phyloP scores from a whole-genome alignment of 2,888 invertebrate species.

The Melangyna quadrimaculata region DNA sequence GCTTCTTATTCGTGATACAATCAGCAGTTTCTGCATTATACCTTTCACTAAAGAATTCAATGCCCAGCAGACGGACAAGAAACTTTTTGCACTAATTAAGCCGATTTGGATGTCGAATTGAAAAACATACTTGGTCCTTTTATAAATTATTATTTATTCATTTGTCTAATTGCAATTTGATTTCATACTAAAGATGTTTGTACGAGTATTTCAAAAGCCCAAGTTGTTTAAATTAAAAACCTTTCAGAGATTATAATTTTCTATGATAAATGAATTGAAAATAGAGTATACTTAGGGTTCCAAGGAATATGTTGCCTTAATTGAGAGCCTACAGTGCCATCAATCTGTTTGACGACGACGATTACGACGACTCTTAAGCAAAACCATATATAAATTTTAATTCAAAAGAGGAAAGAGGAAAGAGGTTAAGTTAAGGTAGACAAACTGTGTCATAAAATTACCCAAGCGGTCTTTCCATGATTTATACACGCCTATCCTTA shows the following conservation, averaged over 20 bases:
- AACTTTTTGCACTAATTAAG: background rate
- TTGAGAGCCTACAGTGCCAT: background rate
- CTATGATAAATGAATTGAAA: background rate
- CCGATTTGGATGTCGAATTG: background rate
- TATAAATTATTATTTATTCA: background rate
- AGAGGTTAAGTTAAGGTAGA: background rate
- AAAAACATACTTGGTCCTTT: background rate
- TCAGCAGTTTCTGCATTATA: background rate
- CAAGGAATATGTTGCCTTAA: background rate
- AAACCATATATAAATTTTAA: constrained; percentile 6
- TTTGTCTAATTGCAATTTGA: background rate
- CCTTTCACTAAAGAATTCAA: background rate
- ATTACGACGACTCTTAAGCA: background rate
- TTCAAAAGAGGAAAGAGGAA: too few species aligned
- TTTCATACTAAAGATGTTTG: background rate
- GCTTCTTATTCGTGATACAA: background rate
- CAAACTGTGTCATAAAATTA: constrained; percentile 4
- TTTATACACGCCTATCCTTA: background rate
- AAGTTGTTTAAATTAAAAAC: background rate
- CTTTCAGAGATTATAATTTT: constrained; percentile 13
- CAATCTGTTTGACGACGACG: background rate
- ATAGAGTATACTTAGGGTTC: background rate
- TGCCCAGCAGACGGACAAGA: background rate
- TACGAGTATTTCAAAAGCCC: background rate
- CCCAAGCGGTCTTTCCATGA: background rate